Evolutionary conservation across 2,113 vertebrate genomes (phyloP).

Genomic region (Austrofundulus limnaeus): DNA sequence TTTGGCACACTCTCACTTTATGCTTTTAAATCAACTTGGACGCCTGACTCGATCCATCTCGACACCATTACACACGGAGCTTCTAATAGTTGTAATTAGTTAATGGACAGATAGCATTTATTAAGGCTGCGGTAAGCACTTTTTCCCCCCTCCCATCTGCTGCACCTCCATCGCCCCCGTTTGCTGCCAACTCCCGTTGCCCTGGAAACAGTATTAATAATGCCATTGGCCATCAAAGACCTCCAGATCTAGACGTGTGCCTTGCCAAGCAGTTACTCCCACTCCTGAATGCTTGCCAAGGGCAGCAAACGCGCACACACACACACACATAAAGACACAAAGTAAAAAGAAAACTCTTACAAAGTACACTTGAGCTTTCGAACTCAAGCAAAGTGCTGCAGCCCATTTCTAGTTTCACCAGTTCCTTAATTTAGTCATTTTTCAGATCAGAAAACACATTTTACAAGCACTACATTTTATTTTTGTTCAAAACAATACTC

Average conservation of each 20-base stretch:
- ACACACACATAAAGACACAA: conserved; percentile 30
- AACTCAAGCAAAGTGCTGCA: conserved; percentile 38
- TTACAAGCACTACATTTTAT: conserved; percentile 1
- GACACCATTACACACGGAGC: conserved; percentile 59
- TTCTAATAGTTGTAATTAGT: conserved; percentile 82
- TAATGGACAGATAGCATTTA: conserved; percentile 83
- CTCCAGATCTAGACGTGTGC: conserved; percentile 58
- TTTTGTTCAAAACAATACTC: conserved; percentile 31
- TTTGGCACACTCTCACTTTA: conserved; percentile 61
- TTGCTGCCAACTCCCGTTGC: conserved; percentile 59
- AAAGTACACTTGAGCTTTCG: conserved; percentile 35
- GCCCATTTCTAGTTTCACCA: conserved; percentile 12
- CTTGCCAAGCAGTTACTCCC: conserved; percentile 72
- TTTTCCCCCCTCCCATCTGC: conserved; percentile 56
- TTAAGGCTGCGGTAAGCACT: conserved; percentile 76
- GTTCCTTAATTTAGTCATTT: conserved; percentile 13
- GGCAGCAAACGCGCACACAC: conserved; percentile 17
- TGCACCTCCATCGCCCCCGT: conserved; percentile 35
- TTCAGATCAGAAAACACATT: conserved; percentile 11
- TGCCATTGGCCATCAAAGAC: conserved; percentile 60
- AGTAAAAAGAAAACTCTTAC: conserved; percentile 41
- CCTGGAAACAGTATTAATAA: conserved; percentile 71
- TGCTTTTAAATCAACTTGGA: conserved; percentile 78
- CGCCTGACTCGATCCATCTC: conserved; percentile 55
- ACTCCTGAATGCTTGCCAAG: conserved; percentile 59